Evolutionary conservation across 2,888 invertebrate genomes (phyloP).

Genomic region (Ochropleura plecta): DNA sequence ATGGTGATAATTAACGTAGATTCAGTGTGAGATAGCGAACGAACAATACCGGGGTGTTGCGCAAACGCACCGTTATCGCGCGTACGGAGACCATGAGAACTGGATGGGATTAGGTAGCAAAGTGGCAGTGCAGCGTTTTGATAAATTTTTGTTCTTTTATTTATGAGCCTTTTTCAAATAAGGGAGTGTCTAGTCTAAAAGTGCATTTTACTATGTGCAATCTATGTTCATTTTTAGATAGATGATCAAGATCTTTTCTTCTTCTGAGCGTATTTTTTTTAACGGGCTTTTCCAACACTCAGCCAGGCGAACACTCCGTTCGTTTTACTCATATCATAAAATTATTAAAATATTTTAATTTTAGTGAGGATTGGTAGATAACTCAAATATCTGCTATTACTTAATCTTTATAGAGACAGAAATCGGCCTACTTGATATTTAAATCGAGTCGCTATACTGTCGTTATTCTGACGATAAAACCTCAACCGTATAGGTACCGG

Average conservation of each 20-base stretch:
- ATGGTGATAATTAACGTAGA: conserved; percentile 74
- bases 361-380: background rate
- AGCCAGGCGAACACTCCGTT: background rate
- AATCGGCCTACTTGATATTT: background rate
- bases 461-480: background rate
- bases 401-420: background rate
- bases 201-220: background rate
- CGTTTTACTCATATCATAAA: background rate
- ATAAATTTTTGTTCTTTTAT: background rate
- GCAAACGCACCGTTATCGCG: conserved; percentile 62
- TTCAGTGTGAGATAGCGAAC: conserved; percentile 67
- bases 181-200: background rate
- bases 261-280: background rate
- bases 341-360: background rate
- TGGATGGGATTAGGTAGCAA: conserved; percentile 29
- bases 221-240: too few species aligned
- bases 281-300: background rate
- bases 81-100: conserved; percentile 61
- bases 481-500: conserved; percentile 2
- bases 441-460: background rate
- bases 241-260: background rate
- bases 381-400: background rate
- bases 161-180: background rate
- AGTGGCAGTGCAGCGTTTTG: conserved; percentile 16
- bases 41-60: conserved; percentile 75